A percentile compares a stretch with the other conserved stretches of the same genome.
Conservation (phyloP, 2,888 invertebrate genomes). For the Gari tellinella region DNA sequence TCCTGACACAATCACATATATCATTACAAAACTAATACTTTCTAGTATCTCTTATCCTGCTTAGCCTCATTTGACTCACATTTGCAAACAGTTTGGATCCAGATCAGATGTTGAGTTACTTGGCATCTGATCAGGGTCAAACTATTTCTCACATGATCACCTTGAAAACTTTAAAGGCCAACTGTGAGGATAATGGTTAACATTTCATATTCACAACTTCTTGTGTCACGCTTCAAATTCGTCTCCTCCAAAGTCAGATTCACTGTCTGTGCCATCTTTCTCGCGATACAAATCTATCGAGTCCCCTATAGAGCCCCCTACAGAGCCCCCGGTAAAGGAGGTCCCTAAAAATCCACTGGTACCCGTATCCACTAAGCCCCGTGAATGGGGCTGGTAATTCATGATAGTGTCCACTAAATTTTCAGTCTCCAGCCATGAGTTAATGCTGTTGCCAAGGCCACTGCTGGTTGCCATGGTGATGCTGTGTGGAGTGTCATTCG, state of each 20-base stretch:
- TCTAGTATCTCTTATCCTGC: too few species aligned
- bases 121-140: too few species aligned
- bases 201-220: too few species aligned
- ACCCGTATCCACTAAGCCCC: slow-evolving; percentile 9
- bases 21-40: too few species aligned
- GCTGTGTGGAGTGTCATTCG: slow-evolving; percentile 50
- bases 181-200: too few species aligned
- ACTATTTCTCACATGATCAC: too few species aligned
- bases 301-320: slow-evolving; percentile 45
- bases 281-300: slow-evolving; percentile 54
- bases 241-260: slow-evolving; percentile 52
- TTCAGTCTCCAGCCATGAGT: slow-evolving; percentile 59
- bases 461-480: slow-evolving; percentile 59
- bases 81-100: too few species aligned
- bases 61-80: too few species aligned
- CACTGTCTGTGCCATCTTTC: slow-evolving; percentile 50
- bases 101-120: too few species aligned
- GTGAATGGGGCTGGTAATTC: slow-evolving; percentile 35
- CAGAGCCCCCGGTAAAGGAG: slow-evolving; percentile 23
- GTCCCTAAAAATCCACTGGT: slow-evolving; percentile 26
- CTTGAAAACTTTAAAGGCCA: too few species aligned
- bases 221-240: slow-evolving; percentile 41
- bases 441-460: slow-evolving; percentile 61
- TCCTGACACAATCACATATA: too few species aligned
- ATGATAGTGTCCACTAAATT: slow-evolving; percentile 47